Base-by-base conservation (phyloP, 2,888 invertebrate species). In the Pyralis farinalis region DNA sequence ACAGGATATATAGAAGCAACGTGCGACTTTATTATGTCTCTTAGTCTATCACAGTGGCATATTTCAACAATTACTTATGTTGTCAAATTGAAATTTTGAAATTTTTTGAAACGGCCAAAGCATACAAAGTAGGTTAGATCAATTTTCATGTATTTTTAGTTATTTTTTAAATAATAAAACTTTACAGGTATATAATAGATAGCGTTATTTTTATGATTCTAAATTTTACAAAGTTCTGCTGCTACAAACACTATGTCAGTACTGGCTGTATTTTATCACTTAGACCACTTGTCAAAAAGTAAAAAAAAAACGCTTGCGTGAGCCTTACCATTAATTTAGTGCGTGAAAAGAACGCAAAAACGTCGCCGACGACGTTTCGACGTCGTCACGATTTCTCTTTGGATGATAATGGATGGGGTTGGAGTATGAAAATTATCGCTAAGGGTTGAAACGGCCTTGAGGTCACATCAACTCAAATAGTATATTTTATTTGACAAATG, bases 291-390 rank as follows among this genome's bases (percentile, higher is more conserved):
- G 37, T 30, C 42, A 42, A 40, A 55, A 49, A 58, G 56, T 51
- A 55, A 54, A 58, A 63, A 61, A 64, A 68, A 66, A 65, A 61
- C 53, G 59, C 63, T 83, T 54, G 84, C 81, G 83, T 83, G 83
- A 72, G 71, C 57, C 52, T 53, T 41, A 54, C 71, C 80, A 83
- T 84, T 83, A 83, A 82, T 81, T 80, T 78, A 62, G 72, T 76
- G 79, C 80, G 81, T 84, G 76, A 81, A 83, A 80, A 74, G 80
- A 80, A 65, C 64, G 60, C 51, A 50, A 57, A 58, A 63, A 51
- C 53, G 47, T 25, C 25, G 61, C 59, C 65, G 63, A 57, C 56
- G 55, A 59, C 55, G 62, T 54, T 58, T 53, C 66, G 64, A 65
- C 63, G 63, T 48, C 64, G 56, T 51, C 55, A 51, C 68, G 65